Evolutionary conservation across 2,888 invertebrate genomes (phyloP), one percentile per base, ranked within the genome.

Genomic region (Gasteruption jaculator): DNA sequence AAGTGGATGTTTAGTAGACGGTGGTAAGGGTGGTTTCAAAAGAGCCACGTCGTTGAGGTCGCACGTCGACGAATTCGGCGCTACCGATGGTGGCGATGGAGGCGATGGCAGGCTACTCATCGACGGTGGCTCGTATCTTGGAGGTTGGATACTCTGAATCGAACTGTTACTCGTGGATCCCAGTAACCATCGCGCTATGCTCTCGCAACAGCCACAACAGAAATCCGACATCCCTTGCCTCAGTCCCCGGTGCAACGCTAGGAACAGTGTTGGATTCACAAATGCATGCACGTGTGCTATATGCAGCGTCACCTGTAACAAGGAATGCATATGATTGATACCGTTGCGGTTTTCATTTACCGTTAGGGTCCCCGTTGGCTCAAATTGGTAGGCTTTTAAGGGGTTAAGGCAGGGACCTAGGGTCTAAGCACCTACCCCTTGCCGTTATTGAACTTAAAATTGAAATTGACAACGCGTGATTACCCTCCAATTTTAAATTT

Each of bases 261-360:
- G 77, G 71, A 89, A 87, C 52, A 89, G 75, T 24, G 85, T 80
- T 3, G 89, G 89, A 65, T 89, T 89, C 54, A 88, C 86, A 58
- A 88, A 87, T 22, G 89, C 87, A 72, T 90, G 90, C 52, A 87
- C 83, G 74, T 88, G 88, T 52, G 89, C 88, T 73, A 89, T 86
- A 78, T 89, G 88, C 57, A 90, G 77, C 36, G 87, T 86, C 59
- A 89, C 85, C 85, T 87, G 79, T 4, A 52, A 76, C 77, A 24
- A 39, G 18, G 24, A 20, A 19, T 22, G 33, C n/a, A n/a, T n/a
- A n/a, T n/a, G n/a, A n/a, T n/a, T n/a, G n/a, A n/a, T n/a, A n/a
- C n/a, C n/a, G n/a, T n/a, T n/a, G n/a, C n/a, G n/a, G n/a, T n/a
- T n/a, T n/a, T n/a, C n/a, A n/a, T n/a, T n/a, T n/a, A n/a, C n/a